These are phyloP conservation scores for Elanus axillaris DNA, from an alignment of 2,113 vertebrate genomes.

Conservation along the genomic window DNA sequence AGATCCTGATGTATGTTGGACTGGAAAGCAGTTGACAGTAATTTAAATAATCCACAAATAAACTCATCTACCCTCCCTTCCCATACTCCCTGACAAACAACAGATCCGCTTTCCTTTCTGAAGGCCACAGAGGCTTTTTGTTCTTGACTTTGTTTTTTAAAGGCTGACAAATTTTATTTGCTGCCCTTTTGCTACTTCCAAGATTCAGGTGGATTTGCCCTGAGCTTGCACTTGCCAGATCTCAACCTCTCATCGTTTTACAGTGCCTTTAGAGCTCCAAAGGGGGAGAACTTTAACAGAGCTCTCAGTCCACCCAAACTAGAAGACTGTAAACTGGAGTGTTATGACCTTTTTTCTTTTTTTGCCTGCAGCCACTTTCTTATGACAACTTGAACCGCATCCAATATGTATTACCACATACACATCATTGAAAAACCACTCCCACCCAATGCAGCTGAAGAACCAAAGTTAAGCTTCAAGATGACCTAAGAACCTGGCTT, in stretches of 20 bases:
- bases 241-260: fast-evolving
- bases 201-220: not conserved
- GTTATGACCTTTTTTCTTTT: not conserved
- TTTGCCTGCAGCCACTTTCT: not conserved
- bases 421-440: not conserved
- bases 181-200: not conserved
- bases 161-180: not conserved
- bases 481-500: not conserved
- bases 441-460: not conserved
- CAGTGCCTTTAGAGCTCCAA: not conserved
- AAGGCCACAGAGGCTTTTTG: not conserved
- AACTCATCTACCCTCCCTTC: not conserved
- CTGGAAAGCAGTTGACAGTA: not conserved
- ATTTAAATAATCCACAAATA: not conserved
- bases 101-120: not conserved
- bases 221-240: not conserved
- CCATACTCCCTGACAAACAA: not conserved
- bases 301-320: not conserved
- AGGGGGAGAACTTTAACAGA: not conserved
- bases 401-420: not conserved
- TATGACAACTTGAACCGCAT: not conserved
- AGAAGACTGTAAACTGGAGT: not conserved
- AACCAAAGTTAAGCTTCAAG: not conserved
- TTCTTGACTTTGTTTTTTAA: not conserved
- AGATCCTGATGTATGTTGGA: not conserved